Percentiles rank a stretch among this genome's conserved stretches.
Evolutionary conservation across 2,888 invertebrate genomes (phyloP).

Genomic region (Trissolcus brochymenae): DNA sequence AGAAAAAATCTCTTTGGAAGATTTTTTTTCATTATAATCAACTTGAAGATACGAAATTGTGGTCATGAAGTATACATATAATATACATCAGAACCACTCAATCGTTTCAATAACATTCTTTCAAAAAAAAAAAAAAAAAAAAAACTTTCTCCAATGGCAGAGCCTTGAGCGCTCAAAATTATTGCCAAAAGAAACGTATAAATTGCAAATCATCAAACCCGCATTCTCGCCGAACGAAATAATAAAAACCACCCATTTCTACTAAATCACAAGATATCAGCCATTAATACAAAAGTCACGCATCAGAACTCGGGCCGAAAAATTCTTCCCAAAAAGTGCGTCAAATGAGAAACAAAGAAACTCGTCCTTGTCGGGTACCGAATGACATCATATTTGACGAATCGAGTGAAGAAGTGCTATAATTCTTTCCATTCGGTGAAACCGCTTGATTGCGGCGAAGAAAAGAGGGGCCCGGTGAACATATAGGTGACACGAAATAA

Average conservation of each 20-base stretch:
- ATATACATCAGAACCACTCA: too few species aligned
- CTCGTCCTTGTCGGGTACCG: conserved; percentile 20
- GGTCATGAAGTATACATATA: too few species aligned
- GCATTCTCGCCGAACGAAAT: conserved; percentile 17
- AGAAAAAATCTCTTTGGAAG: too few species aligned
- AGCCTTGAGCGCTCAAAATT: too few species aligned
- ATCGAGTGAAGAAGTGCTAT: conserved; percentile 46
- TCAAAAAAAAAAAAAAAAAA: too few species aligned
- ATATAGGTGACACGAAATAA: conserved; percentile 37
- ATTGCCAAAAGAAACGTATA: too few species aligned
- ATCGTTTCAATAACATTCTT: too few species aligned
- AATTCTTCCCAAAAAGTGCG: conserved; percentile 12
- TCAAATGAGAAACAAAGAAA: conserved; percentile 45
- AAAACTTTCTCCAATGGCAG: too few species aligned
- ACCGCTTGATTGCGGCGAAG: conserved; percentile 42
- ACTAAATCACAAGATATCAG: conserved; percentile 35
- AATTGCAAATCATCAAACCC: neutral
- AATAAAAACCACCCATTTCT: conserved; percentile 10
- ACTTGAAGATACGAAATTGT: too few species aligned
- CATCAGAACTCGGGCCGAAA: conserved; percentile 12
- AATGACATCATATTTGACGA: conserved; percentile 52
- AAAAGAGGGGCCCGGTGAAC: conserved; percentile 14
- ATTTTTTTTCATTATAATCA: too few species aligned
- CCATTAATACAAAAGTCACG: conserved; percentile 32
- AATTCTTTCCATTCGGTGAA: conserved; percentile 43